Base-by-base conservation (phyloP, 2,888 invertebrate species). In the Leucoma salicis region DNA sequence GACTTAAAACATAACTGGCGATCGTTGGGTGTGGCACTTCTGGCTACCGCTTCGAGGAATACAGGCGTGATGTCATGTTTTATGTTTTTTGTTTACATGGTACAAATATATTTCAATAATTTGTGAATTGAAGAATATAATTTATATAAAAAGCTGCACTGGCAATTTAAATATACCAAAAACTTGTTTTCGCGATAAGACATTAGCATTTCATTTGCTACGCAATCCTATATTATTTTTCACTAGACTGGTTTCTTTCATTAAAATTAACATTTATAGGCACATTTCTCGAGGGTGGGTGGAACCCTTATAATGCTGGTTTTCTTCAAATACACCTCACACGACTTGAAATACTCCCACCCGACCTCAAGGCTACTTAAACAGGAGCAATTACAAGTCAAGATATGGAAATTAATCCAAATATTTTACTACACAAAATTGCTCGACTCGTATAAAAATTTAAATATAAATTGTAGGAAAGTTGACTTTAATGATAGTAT, bases 401-500 rank as follows among this genome's bases (percentile, higher is more conserved):
- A 56, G 48, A 46, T 56, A 56, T 53, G 50, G 35, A 48, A 53
- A 53, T 50, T 45, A 53, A 53, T 46, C 35, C 29, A 35, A 50
- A 50, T 48, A 45, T 33, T 35, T 16, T n/a, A 37, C 13, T 12
- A 31, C 31, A 36, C 39, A 37, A 45, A 50, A 50, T 46, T 39
- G 28, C 31, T 27, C 12, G 13, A 35, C 1, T 8, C 31, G 11
- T 27, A 28, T 27, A 42, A 35, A 51, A 50, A 43, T 42, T 28
- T 21, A 37, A 43, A 48, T 39, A 40, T 29, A 55, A 40, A 48
- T 53, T 48, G 16, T 25, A 29, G 33, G 32, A 37, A 36, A 45
- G 39, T 39, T 29, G 18, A 35, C 27, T 47, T 47, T 35, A 51
- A 50, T 47, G 31, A 35, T 47, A 31, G 14, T 42, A 54, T 50